These are phyloP conservation scores for Boulengeromyrus knoepffleri DNA, from an alignment of 2,113 vertebrate species.

Conservation along the genomic window DNA sequence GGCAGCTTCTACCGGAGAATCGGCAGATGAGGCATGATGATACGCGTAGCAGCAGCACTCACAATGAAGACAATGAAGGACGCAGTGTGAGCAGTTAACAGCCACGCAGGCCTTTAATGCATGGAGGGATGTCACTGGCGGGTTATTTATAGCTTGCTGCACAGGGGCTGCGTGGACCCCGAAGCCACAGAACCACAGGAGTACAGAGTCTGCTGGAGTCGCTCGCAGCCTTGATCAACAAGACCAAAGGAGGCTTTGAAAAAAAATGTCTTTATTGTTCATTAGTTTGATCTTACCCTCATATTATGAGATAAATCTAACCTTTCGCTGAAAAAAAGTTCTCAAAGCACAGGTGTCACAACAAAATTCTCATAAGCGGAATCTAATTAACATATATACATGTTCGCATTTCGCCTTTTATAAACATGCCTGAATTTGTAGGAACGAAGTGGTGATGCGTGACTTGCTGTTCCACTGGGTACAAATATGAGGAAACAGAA, in stretches of 20 bases:
- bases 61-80: not conserved
- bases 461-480: not conserved
- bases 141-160: not conserved
- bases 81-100: not conserved
- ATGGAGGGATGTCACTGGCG: not conserved
- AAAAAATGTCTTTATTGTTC: not conserved
- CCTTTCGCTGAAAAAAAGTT: not conserved
- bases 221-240: not conserved
- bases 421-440: not conserved
- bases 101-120: not conserved
- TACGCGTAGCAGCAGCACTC: not conserved
- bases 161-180: not conserved
- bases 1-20: not conserved
- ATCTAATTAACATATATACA: not conserved
- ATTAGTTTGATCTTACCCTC: not conserved
- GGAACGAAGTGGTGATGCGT: not conserved
- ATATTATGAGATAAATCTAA: not conserved
- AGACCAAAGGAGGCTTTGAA: not conserved
- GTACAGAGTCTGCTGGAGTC: not conserved
- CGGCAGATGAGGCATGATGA: not conserved
- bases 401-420: not conserved
- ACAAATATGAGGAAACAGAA: not conserved
- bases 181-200: not conserved
- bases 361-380: not conserved
- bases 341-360: not conserved